phyloP scores from a whole-genome alignment of 2,888 invertebrate genomes.

The Ophonus ardosiacus region DNA sequence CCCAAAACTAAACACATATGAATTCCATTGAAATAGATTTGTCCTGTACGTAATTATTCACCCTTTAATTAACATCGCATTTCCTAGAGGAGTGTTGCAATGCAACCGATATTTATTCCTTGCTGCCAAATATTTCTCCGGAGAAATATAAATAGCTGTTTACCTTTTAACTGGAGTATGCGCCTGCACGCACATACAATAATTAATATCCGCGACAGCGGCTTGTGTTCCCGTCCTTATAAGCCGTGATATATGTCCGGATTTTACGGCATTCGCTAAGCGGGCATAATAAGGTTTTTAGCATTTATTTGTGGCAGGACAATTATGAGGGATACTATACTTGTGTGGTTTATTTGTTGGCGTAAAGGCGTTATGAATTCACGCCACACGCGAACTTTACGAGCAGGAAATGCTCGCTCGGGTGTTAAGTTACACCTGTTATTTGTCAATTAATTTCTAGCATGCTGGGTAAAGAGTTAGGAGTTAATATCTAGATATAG shows the following conservation, averaged over 20 bases:
- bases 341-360: constrained; percentile 51
- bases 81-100: constrained; percentile 27
- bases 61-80: not conserved
- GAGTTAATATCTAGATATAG: constrained; percentile 1
- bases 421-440: constrained; percentile 49
- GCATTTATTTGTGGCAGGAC: constrained; percentile 61
- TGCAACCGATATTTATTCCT: constrained; percentile 9
- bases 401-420: constrained; percentile 33
- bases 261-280: constrained; percentile 54
- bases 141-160: constrained; percentile 29
- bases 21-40: not conserved
- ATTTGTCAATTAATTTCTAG: constrained; percentile 48
- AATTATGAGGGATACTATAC: constrained; percentile 32
- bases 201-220: constrained; percentile 41
- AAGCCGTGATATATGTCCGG: constrained; percentile 49
- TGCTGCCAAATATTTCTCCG: constrained; percentile 48
- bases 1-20: not conserved
- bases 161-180: constrained; percentile 43
- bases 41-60: not conserved
- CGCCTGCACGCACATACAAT: constrained; percentile 18
- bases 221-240: constrained; percentile 32
- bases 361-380: constrained; percentile 43
- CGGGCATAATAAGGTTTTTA: constrained; percentile 56
- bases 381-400: not conserved
- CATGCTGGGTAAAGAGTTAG: constrained; percentile 9